These are phyloP conservation scores for Eupsilia transversa DNA, from an alignment of 2,888 invertebrate species.

Conservation along the genomic window DNA sequence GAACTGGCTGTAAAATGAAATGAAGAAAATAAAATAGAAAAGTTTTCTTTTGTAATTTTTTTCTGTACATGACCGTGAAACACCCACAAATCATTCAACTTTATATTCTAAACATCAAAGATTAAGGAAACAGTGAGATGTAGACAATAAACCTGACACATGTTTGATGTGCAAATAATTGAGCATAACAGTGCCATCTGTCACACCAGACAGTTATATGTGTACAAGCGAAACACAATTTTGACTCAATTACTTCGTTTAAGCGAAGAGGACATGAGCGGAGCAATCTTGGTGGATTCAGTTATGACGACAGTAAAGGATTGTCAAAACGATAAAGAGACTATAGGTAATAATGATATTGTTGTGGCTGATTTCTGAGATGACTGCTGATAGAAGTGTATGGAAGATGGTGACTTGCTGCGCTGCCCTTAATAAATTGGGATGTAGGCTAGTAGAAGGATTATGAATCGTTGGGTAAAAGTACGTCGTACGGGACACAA, in stretches of 20 bases:
- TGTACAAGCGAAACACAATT: constrained; percentile 23
- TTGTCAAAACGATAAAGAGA: neutral
- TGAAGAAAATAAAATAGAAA: too few species aligned
- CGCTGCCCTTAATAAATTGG: neutral
- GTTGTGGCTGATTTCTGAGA: neutral
- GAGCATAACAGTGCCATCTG: constrained; percentile 47
- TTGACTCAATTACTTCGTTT: constrained; percentile 13
- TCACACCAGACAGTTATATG: constrained; percentile 28
- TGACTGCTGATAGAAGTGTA: neutral
- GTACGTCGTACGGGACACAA: too few species aligned
- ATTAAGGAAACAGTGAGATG: constrained; percentile 28
- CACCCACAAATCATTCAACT: neutral
- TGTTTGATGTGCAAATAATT: constrained; percentile 54
- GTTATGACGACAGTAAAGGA: neutral
- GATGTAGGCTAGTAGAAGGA: neutral
- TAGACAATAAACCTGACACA: constrained; percentile 22
- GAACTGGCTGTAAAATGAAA: neutral
- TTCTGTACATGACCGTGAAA: neutral
- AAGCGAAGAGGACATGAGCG: neutral
- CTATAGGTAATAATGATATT: neutral
- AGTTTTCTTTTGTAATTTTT: too few species aligned
- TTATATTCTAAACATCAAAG: constrained; percentile 37
- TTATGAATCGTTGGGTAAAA: neutral
- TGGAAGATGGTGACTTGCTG: neutral
- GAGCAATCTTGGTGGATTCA: neutral